Conservation (phyloP, 2,797 vertebrate genomes). For the Aphelocoma californica region DNA sequence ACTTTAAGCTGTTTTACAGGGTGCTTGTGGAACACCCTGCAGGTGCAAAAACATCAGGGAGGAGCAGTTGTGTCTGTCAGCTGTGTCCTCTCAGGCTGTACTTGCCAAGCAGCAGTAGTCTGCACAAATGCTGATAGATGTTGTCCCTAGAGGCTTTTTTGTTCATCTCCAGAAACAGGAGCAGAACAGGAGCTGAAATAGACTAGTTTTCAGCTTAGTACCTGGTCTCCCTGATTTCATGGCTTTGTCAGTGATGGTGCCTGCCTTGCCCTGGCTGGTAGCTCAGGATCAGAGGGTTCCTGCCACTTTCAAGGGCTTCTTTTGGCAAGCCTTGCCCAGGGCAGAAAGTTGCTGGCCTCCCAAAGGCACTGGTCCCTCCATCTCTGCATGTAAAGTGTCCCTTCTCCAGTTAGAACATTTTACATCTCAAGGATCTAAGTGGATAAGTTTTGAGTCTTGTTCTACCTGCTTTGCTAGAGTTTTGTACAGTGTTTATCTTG, state of each 20-base stretch:
- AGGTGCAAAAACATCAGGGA: not conserved
- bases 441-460: not conserved
- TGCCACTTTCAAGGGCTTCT: not conserved
- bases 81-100: not conserved
- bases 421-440: not conserved
- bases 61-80: not conserved
- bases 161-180: not conserved
- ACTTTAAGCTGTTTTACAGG: not conserved
- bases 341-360: not conserved
- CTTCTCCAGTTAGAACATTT: not conserved
- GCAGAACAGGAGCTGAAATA: not conserved
- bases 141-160: not conserved
- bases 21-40: too few species aligned
- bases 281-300: accelerated
- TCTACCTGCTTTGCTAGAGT: not conserved
- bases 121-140: accelerated
- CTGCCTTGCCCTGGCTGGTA: not conserved
- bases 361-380: accelerated
- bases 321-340: not conserved
- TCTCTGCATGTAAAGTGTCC: not conserved
- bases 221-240: not conserved
- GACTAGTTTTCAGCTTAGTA: not conserved
- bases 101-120: not conserved
- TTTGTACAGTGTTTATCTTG: not conserved
- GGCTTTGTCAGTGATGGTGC: not conserved